Evolutionary conservation across 2,797 vertebrate species (phyloP), one percentile per base, ranked within the genome.

Genomic region (Huso huso): DNA sequence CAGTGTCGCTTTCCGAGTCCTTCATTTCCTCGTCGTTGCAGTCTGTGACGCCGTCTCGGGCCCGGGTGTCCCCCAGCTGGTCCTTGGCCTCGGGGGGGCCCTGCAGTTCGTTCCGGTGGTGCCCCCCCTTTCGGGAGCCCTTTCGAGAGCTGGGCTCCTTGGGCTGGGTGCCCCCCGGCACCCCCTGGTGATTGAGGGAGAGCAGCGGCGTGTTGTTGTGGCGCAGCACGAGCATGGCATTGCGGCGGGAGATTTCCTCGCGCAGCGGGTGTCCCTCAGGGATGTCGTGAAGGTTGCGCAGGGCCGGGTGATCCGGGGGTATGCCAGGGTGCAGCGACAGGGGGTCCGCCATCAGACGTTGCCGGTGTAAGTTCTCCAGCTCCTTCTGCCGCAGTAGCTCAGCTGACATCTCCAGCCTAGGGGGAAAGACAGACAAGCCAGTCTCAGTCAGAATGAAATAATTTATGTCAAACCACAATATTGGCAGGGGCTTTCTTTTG

Each of bases 311-410:
- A 74, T 96, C 93, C 0, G 85, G 88, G 88, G 93, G 91, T 52
- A 96, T 74, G 48, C 83, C 87, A 0, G 89, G 83, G 51, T 93
- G 90, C 7, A 95, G 88, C 61, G 76, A 88, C 71, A 96, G 81
- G 0, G 84, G 84, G 63, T 98, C 95, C 0, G 87, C 82, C 77
- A 89, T 84, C 61, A 95, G 85, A 64, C 93, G 77, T 6, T 94
- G 90, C 94, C 94, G 88, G 71, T 90, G 92, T 15, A 92, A 83
- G 49, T 73, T 91, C 76, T 98, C 95, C 80, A 96, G 81, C 80
- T 98, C 96, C 73, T 96, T 98, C 74, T 96, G 96, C 23, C 96
- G 90, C 68, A 98, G 86, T 61, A 98, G 84, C 81, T 98, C 96
- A 0, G 96, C 94, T 0, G 96, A 97, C 92, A 97, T 94, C 88